Base-by-base conservation (phyloP, 1,140 invertebrate species). In the Drosophila kikkawai region DNA sequence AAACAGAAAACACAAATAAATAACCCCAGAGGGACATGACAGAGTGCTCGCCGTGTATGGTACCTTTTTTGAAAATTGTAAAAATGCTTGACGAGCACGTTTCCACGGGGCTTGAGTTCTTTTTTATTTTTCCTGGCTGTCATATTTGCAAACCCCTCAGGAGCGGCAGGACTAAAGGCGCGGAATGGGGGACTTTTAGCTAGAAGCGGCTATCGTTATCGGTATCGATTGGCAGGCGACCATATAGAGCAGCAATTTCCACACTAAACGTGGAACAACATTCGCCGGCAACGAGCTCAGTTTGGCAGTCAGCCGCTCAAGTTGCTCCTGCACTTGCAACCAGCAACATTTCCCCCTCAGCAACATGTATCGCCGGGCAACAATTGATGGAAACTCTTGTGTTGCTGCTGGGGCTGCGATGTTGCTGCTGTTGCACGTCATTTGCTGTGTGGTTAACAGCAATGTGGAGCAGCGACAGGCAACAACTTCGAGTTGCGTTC, bases 31-130 rank as follows among this genome's bases (percentile, higher is more conserved):
- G 48, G 56, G 41, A 78, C 45, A 42, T 83, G 61, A 50, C 61
- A 37, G 65, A 67, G 53, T 50, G 64, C 51, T 55, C 51, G 32
- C 17, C 68, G 51, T 74, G 32, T 67, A 41, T 55, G 73, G 67
- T 80, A 71, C 57, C 84, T 77, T 78, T 83, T 88, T 86, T 68
- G 66, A 87, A 88, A 86, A 86, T 86, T 86, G 85, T 88, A 83
- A 77, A 87, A 87, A 83, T 73, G 83, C 80, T 82, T 69, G 83
- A 78, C 80, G 81, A 82, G 83, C 83, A 87, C 83, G 83, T 87
- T 88, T 87, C 58, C 63, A 79, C 53, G 13, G 19, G 75, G 80
- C 75, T 79, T 68, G 34, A 42, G 42, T 39, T 22, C 37, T 41
- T 26, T 70, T 70, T 73, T 34, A 15, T 26, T 15, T 51, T 51